Evolutionary conservation across 2,113 vertebrate species (phyloP), one percentile per base, ranked within the genome.

Genomic region (Cyanocitta stelleri): DNA sequence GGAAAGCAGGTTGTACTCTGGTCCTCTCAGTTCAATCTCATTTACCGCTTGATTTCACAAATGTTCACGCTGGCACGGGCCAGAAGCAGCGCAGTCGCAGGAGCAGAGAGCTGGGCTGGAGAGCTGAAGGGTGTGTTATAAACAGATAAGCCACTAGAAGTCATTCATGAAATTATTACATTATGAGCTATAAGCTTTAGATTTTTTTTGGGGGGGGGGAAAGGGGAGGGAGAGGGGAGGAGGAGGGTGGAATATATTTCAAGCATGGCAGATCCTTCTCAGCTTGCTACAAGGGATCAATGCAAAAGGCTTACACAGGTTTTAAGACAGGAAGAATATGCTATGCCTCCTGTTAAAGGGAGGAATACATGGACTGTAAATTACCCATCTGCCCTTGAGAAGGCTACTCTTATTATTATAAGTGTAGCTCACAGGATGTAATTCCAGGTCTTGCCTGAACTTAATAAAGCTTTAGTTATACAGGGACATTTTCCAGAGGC

Each of bases 21-120:
- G 18, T 46, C 59, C 68, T 83, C 51, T 73, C 88, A 54, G 82
- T 46, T 80, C 85, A 72, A 54, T 62, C 82, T 88, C 82, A 88
- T 92, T 93, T 92, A 69, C 32, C 11, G 75, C 90, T 76, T 61
- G 20, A 90, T 83, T 90, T 92, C 82, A 90, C 82, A 85, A 83
- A 85, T 24, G 78, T 15, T 79, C 44, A 10, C 0, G 11, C 79
- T 88, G 90, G 75, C 92, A 90, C 37, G 46, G 58, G 22, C 54
- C 58, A 91, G 71, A 27, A 79, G 58, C 74, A 59, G 77, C 0
- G 1, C 77, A 71, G 85, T 43, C 0, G 0, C 1, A 64, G 74
- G 55, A 61, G 62, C 58, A 72, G 67, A 46, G 80, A 85, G 71
- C n/a, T 51, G 78, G 49, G 58, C 58, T 73, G 62, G 26, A 41